Evolutionary conservation across 1,140 invertebrate genomes (phyloP).

Genomic region (Calycopis cecrops): DNA sequence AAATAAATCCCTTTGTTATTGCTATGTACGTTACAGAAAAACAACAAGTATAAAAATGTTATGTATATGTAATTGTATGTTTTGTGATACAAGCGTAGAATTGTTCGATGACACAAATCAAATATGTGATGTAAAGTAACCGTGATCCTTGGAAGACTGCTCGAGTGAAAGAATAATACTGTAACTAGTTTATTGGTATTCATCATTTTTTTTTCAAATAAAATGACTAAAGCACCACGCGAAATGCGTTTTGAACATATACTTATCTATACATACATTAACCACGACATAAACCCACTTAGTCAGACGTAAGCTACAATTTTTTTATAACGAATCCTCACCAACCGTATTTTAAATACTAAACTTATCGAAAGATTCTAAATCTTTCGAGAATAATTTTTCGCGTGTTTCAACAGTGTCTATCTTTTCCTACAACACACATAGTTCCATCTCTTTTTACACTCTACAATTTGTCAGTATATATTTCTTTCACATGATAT

Average conservation of each 20-base stretch:
- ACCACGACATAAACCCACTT: slow-evolving; percentile 29
- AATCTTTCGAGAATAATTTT: slow-evolving; percentile 58
- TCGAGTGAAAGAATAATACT: slow-evolving; percentile 63
- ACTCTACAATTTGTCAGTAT: slow-evolving; percentile 54
- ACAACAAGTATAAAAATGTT: slow-evolving; percentile 32
- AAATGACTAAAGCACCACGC: slow-evolving; percentile 67
- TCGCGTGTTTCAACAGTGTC: slow-evolving; percentile 54
- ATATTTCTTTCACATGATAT: slow-evolving; percentile 68
- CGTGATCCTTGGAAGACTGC: slow-evolving; percentile 63
- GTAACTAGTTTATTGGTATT: slow-evolving; percentile 39
- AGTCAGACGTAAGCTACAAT: slow-evolving; percentile 26
- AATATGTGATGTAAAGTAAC: slow-evolving; percentile 33
- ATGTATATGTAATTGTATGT: slow-evolving; percentile 24
- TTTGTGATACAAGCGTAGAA: slow-evolving; percentile 6
- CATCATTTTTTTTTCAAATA: slow-evolving; percentile 57
- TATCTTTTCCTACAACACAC: slow-evolving; percentile 53
- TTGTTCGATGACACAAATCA: slow-evolving; percentile 19
- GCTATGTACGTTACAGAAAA: slow-evolving; percentile 24
- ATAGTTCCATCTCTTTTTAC: slow-evolving; percentile 44
- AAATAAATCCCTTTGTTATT: slow-evolving; percentile 25
- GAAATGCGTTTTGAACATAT: slow-evolving; percentile 58
- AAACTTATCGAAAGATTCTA: slow-evolving; percentile 59
- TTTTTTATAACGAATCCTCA: slow-evolving; percentile 3
- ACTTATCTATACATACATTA: slow-evolving; percentile 32
- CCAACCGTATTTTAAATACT: slow-evolving; percentile 66